Conservation (phyloP, 2,113 vertebrate genomes). For the Crotophaga sulcirostris region DNA sequence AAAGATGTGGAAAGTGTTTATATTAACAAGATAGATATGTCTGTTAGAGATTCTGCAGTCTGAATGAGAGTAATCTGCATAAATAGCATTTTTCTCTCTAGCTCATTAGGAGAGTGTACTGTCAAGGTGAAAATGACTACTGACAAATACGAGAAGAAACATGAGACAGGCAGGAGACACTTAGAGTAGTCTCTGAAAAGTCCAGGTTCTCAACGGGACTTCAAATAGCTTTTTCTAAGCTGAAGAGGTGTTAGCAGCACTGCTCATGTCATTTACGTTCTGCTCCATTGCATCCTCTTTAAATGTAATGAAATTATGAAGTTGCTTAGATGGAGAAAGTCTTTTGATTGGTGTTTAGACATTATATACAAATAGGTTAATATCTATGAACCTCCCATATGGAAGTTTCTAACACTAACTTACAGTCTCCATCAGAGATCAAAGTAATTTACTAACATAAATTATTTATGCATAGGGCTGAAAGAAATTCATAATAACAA, state of each 20-base stretch:
- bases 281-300: constrained; percentile 52
- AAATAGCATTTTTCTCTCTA: constrained; percentile 18
- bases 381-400: constrained; percentile 67
- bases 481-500: constrained; percentile 73
- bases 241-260: background rate
- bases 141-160: background rate
- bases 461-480: constrained; percentile 71
- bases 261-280: constrained; percentile 52
- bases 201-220: constrained; percentile 4
- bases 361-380: constrained; percentile 70
- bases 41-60: background rate
- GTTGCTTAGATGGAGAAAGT: constrained; percentile 60
- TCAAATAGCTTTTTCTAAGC: constrained; percentile 12
- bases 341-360: constrained; percentile 64
- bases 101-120: background rate
- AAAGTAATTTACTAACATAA: constrained; percentile 77
- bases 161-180: background rate
- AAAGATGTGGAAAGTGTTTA: background rate
- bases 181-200: background rate
- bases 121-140: background rate
- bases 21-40: background rate
- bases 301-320: constrained; percentile 54
- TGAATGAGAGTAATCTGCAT: background rate
- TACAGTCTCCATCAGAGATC: constrained; percentile 73
- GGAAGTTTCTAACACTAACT: constrained; percentile 72